Percentiles rank a stretch among this genome's conserved stretches.
phyloP scores from a whole-genome alignment of 2,888 invertebrate species.

The Catocala fraxini region DNA sequence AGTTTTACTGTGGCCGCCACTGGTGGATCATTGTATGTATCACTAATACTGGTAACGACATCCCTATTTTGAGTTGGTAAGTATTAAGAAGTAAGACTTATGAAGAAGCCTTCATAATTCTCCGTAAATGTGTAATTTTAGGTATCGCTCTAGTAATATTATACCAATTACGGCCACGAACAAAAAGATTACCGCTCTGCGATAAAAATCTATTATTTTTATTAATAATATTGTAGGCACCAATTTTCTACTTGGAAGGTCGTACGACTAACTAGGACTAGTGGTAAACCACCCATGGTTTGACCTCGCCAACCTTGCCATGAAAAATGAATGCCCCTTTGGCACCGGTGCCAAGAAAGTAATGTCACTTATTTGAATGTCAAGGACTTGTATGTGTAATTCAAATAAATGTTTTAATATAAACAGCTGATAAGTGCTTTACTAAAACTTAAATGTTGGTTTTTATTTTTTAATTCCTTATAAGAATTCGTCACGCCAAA shows the following conservation, averaged over 20 bases:
- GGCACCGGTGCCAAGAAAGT: slow-evolving; percentile 45
- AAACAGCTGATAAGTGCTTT: no score
- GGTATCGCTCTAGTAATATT: background rate
- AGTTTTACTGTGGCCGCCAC: no score
- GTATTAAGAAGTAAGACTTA: no score
- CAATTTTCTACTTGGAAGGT: slow-evolving; percentile 9
- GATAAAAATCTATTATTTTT: background rate
- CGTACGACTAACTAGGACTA: background rate
- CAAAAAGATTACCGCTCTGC: background rate
- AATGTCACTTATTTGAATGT: slow-evolving; percentile 38
- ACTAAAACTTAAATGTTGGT: no score
- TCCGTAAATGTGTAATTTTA: no score
- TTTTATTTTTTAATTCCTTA: no score
- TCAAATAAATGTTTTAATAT: background rate
- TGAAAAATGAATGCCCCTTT: slow-evolving; percentile 41
- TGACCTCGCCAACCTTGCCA: slow-evolving; percentile 37
- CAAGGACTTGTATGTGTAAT: slow-evolving; percentile 29
- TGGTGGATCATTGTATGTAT: no score
- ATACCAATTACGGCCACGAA: background rate
- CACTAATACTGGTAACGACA: no score
- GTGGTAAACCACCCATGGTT: slow-evolving; percentile 1
- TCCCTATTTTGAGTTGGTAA: no score
- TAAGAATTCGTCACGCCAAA: no score
- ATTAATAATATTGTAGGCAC: background rate
- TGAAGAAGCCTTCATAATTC: no score